Evolutionary conservation across 2,113 vertebrate species (phyloP).

Genomic region (Baryphthengus martii): DNA sequence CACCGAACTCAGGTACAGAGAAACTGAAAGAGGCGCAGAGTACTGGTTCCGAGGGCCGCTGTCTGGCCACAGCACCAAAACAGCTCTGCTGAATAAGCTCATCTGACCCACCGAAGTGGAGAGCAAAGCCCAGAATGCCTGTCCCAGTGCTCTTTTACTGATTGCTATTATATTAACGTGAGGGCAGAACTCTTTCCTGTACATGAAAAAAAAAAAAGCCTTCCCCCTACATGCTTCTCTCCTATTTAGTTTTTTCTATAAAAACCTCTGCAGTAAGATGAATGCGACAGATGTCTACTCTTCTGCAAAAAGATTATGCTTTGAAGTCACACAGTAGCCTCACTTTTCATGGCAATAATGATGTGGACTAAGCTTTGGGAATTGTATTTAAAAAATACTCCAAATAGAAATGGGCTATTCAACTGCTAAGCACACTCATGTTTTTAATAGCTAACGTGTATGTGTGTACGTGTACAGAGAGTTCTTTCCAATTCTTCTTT

Average conservation of each 20-base stretch:
- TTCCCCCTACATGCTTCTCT: background rate
- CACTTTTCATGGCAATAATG: slow-evolving; percentile 23
- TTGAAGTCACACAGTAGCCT: slow-evolving; percentile 37
- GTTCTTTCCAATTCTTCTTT: background rate
- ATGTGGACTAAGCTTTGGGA: slow-evolving; percentile 34
- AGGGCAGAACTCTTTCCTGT: slow-evolving; percentile 3
- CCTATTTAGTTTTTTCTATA: slow-evolving; percentile 38
- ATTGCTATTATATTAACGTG: background rate
- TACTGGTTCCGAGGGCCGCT: background rate
- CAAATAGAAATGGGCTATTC: slow-evolving; percentile 20
- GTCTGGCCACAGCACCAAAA: background rate
- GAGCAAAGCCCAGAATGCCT: slow-evolving; percentile 14
- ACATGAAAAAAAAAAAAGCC: background rate
- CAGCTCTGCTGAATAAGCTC: background rate
- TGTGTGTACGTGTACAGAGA: background rate
- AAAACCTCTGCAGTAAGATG: slow-evolving; percentile 39
- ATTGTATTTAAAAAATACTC: slow-evolving; percentile 50
- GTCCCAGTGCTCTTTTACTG: background rate
- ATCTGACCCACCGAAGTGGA: background rate
- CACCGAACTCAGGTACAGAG: background rate
- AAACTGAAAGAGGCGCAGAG: background rate
- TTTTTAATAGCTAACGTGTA: background rate
- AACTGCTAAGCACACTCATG: slow-evolving; percentile 15
- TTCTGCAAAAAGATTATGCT: slow-evolving; percentile 42
- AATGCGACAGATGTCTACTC: slow-evolving; percentile 12